Conservation (phyloP, 2,797 vertebrate genomes). For the Peromyscus aztecus region DNA sequence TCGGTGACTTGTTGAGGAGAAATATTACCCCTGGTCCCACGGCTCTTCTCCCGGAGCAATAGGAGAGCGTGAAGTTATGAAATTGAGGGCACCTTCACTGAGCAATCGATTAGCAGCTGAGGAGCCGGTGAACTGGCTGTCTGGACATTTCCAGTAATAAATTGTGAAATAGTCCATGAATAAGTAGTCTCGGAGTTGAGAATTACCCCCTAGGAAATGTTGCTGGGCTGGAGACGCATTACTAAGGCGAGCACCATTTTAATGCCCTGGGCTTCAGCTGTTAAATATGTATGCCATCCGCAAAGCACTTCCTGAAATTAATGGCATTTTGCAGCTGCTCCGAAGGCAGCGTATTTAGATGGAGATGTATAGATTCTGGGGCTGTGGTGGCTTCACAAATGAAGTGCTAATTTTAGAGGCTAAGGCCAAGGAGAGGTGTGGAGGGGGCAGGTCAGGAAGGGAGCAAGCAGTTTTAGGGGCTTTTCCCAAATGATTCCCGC, state of each 20-base stretch:
- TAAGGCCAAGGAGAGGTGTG: constrained; percentile 47
- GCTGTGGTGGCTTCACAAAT: constrained; percentile 85
- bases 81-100: constrained; percentile 93
- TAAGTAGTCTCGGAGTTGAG: constrained; percentile 91
- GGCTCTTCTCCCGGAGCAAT: constrained; percentile 87
- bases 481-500: constrained; percentile 49
- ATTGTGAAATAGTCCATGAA: constrained; percentile 92
- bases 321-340: constrained; percentile 88
- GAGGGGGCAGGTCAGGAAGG: constrained; percentile 48
- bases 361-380: constrained; percentile 84
- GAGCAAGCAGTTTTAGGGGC: constrained; percentile 38
- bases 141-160: constrained; percentile 93
- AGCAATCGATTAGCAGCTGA: constrained; percentile 93
- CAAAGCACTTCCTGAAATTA: constrained; percentile 88
- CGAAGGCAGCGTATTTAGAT: constrained; percentile 84
- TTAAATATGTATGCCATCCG: constrained; percentile 90
- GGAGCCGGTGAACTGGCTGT: constrained; percentile 93
- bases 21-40: constrained; percentile 89
- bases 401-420: constrained; percentile 87
- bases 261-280: constrained; percentile 86
- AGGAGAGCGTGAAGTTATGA: constrained; percentile 89
- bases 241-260: constrained; percentile 86
- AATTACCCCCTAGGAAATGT: constrained; percentile 90
- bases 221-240: constrained; percentile 90
- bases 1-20: constrained; percentile 89